Evolutionary conservation across 2,888 invertebrate genomes (phyloP).

Genomic region (Cataglyphis livida): DNA sequence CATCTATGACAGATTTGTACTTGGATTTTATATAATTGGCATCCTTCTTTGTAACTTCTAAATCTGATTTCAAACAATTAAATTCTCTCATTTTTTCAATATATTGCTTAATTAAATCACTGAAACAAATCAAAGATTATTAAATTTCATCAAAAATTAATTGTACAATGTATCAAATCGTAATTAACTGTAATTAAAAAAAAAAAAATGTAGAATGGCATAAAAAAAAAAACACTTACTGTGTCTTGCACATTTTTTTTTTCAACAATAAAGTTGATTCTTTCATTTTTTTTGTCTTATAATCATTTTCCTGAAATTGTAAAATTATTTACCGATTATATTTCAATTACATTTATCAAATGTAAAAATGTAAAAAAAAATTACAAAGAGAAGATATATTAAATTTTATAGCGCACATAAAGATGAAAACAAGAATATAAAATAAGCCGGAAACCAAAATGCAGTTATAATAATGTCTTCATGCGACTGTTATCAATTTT

Average conservation of each 20-base stretch:
- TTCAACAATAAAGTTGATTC: constrained; percentile 75
- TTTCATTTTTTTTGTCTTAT: constrained; percentile 67
- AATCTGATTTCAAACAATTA: constrained; percentile 72
- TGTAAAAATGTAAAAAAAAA: neutral
- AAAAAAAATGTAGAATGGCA: neutral
- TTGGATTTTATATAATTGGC: constrained; percentile 66
- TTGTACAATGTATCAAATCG: neutral
- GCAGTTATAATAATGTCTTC: neutral
- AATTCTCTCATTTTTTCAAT: constrained; percentile 78
- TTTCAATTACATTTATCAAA: neutral
- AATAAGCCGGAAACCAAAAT: neutral
- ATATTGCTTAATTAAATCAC: constrained; percentile 77
- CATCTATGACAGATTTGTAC: constrained; percentile 67
- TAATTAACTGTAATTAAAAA: neutral
- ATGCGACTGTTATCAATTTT: neutral
- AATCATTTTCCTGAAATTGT: constrained; percentile 67
- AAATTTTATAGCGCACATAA: neutral
- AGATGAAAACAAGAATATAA: neutral
- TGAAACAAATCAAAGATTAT: constrained; percentile 59
- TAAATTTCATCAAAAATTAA: neutral
- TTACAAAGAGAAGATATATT: neutral
- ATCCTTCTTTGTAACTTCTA: constrained; percentile 64
- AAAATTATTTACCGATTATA: neutral
- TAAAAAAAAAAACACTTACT: constrained; percentile 71
- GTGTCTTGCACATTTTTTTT: constrained; percentile 75